Evolutionary conservation across 1,140 invertebrate genomes (phyloP).

Genomic region (Drosophila santomea): DNA sequence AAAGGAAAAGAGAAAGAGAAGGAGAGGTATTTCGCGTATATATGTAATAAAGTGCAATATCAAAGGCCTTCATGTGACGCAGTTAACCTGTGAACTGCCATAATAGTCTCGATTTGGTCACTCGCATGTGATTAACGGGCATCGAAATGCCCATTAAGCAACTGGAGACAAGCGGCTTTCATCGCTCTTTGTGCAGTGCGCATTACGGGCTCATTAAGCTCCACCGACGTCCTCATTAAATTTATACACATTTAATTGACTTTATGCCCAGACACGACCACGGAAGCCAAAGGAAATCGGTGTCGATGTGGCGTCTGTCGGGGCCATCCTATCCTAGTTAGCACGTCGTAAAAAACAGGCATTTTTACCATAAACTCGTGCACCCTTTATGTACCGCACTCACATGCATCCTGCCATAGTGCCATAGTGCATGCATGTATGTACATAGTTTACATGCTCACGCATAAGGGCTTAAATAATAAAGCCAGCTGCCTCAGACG

Average conservation of each 20-base stretch:
- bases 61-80: too few species aligned
- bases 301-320: slow-evolving; percentile 20
- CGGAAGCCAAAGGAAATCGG: slow-evolving; percentile 25
- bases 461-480: slow-evolving; percentile 80
- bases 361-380: slow-evolving; percentile 24
- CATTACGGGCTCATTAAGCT: slow-evolving; percentile 60
- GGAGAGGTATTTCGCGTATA: too few species aligned
- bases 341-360: slow-evolving; percentile 66
- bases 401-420: background rate
- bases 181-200: slow-evolving; percentile 14
- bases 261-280: slow-evolving; percentile 62
- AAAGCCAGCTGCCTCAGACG: slow-evolving; percentile 49
- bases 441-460: slow-evolving; percentile 53
- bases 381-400: background rate
- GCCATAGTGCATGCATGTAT: slow-evolving; percentile 10
- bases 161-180: slow-evolving; percentile 27
- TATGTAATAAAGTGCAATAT: background rate
- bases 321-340: slow-evolving; percentile 69
- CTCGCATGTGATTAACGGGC: slow-evolving; percentile 13
- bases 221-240: slow-evolving; percentile 65
- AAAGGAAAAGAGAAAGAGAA: too few species aligned
- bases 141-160: slow-evolving; percentile 19
- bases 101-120: slow-evolving; percentile 35
- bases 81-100: slow-evolving; percentile 10
- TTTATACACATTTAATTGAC: slow-evolving; percentile 81